Evolutionary conservation across 2,113 vertebrate genomes (phyloP), one percentile per base, ranked within the genome.

Genomic region (Elgaria multicarinata): DNA sequence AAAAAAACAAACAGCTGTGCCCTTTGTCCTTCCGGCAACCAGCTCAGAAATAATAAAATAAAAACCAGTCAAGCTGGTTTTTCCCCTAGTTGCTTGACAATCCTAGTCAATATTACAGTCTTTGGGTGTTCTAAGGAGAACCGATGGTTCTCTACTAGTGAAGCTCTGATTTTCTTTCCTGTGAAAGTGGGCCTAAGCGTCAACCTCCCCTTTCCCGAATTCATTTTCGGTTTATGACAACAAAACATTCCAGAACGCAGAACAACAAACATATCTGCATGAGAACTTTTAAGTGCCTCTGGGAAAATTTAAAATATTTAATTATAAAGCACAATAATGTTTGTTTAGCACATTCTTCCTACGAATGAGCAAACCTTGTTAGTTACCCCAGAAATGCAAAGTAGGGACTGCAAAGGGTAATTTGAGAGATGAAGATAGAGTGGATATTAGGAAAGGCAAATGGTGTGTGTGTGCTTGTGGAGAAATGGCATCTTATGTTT

Each of bases 111-210:
- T 79, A 92, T n/a, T n/a, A 85, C 80, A 90, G 90, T 3, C 87
- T 75, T 93, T 80, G 67, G 84, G 89, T 58, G 75, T 85, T 92
- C 89, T 88, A 92, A 74, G 66, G 55, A n/a, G n/a, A n/a, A 83
- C 42, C 83, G 53, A 36, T 31, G 26, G 81, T 72, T 33, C 10
- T 81, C 26, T 74, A 22, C 24, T 72, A 13, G 31, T 26, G n/a
- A 58, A 62, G 46, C 31, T n/a, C 36, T 1, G 16, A n/a, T 72
- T 81, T 53, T 72, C 36, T 39, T 33, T 20, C 76, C 20, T 58
- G 12, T n/a, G 67, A 88, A 74, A 9, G 4, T 33, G 50, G 46
- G 36, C 50, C 36, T 46, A 3, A 46, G 46, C 53, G 8, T 18
- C 12, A 1, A 1, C 3, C 46, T 26, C 7, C 16, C n/a, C 28